Base-by-base conservation (phyloP, 2,888 invertebrate species). In the Cryptops parisi region DNA sequence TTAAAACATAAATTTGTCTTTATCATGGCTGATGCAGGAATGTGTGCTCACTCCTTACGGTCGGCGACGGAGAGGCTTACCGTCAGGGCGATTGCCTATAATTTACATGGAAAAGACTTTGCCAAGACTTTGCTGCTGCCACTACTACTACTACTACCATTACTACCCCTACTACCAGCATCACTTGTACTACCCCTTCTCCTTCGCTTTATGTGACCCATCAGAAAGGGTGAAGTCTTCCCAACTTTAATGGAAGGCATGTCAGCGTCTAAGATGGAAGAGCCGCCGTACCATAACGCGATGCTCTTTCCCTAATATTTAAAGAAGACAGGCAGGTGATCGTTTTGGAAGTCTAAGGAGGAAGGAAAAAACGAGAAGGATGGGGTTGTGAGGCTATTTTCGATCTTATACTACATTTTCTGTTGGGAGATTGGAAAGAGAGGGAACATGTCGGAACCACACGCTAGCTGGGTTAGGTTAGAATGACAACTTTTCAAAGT, bases 1-100 rank as follows among this genome's bases (percentile, higher is more conserved):
- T 48, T 48, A 48, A 48, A 48, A 48, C 48, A 48, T 48, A 48
- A 48, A 48, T 48, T 48, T 48, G 38, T 48, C 48, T 48, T 48
- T 48, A 48, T 48, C 48, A 38, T 39, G 33, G 19, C 24, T 39
- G 33, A 22, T 39, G 48, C 48, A 48, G 48, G n/a, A 21, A 19
- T 48, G 48, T 48, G 48, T 48, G 48, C 38, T 48, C 48, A 22
- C 48, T 15, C 15, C 33, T 33, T 6, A 33, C 6, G 33, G 33
- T n/a, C 33, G 15, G 6, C 33, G 33, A 33, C 33, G 6, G 33
- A 33, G 33, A 33, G 33, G 33, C 33, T 33, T 33, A 33, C 15
- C 6, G 33, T 33, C 33, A 33, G 33, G 15, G 9, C 9, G 33
- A 33, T 33, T 33, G 33, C 33, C 33, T 33, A 33, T 33, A 33